These are phyloP conservation scores for Micrastur ruficollis DNA, from an alignment of 2,797 vertebrate genomes.

Conservation along the genomic window DNA sequence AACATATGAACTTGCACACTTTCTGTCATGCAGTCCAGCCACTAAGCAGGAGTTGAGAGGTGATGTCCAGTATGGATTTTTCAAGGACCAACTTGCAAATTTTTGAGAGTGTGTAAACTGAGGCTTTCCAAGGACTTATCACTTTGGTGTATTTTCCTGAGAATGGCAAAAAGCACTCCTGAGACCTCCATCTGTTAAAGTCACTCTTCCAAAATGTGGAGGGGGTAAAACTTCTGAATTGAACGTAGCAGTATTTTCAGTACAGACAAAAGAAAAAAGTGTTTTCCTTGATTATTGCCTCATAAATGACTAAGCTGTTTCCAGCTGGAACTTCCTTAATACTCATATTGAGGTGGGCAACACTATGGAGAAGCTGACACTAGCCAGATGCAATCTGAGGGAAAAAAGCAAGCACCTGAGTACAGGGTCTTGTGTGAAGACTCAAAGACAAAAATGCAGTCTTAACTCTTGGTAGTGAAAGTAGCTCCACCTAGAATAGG, in stretches of 20 bases:
- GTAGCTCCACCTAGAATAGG: background rate
- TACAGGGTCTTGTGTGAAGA: background rate
- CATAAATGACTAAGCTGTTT: background rate
- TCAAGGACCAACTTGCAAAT: background rate
- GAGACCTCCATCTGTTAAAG: constrained; percentile 7
- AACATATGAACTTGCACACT: background rate
- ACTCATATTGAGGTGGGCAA: background rate
- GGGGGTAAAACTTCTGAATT: background rate
- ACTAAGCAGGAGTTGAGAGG: background rate
- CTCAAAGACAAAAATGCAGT: background rate
- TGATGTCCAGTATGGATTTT: background rate
- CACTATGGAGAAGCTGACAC: background rate
- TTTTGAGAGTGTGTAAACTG: background rate
- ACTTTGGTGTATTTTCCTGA: background rate
- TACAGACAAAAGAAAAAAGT: background rate
- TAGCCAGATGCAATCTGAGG: background rate
- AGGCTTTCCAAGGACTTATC: background rate
- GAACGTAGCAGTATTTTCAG: background rate
- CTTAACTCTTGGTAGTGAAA: background rate
- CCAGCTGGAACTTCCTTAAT: background rate
- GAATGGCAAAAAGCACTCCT: background rate
- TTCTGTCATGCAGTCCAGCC: background rate
- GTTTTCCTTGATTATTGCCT: background rate
- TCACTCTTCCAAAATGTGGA: background rate
- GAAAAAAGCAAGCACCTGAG: background rate